Evolutionary conservation across 2,888 invertebrate species (phyloP).

Genomic region (Serrognathus titanus): DNA sequence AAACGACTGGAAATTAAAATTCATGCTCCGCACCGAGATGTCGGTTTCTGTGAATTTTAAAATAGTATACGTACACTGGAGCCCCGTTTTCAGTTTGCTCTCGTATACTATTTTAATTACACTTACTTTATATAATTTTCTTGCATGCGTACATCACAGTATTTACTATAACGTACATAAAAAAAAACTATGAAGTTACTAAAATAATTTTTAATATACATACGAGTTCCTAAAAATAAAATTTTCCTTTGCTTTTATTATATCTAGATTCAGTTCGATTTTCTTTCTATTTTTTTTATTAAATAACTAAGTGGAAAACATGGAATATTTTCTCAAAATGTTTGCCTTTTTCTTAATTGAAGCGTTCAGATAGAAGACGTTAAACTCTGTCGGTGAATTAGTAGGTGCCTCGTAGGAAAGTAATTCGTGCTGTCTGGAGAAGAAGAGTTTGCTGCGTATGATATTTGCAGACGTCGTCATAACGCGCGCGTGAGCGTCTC

Average conservation of each 20-base stretch:
- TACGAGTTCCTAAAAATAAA: too few relatives aligned
- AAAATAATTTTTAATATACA: too few relatives aligned
- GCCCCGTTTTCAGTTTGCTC: not conserved
- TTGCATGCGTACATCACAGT: not conserved
- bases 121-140: not conserved
- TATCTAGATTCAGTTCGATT: too few relatives aligned
- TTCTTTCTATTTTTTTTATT: too few relatives aligned
- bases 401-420: not conserved
- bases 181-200: too few relatives aligned
- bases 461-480: not conserved
- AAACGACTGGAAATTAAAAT: conserved; percentile 39
- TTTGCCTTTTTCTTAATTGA: too few relatives aligned
- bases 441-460: not conserved
- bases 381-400: not conserved
- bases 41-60: conserved; percentile 36
- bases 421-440: not conserved
- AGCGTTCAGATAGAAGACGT: not conserved
- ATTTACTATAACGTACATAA: too few relatives aligned
- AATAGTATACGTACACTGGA: conserved; percentile 18
- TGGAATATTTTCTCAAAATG: too few relatives aligned
- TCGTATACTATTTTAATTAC: conserved; percentile 3
- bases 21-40: conserved; percentile 35
- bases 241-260: too few relatives aligned
- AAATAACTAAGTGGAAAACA: too few relatives aligned
- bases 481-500: not conserved